phyloP scores from a whole-genome alignment of 2,113 vertebrate genomes.

The Cyanoramphus novaezelandiae region DNA sequence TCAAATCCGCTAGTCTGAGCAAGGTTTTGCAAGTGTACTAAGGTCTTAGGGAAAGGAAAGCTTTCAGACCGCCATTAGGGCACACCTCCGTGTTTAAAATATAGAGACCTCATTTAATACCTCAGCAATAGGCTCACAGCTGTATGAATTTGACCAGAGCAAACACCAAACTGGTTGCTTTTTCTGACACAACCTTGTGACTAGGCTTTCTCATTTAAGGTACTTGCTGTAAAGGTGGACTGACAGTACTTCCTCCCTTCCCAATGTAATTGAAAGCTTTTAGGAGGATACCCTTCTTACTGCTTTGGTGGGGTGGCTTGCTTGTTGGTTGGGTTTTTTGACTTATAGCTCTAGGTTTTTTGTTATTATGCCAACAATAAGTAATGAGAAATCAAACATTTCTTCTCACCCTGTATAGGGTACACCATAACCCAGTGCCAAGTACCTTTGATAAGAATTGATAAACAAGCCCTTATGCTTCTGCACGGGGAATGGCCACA shows the following conservation, averaged over 20 bases:
- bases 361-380: not conserved
- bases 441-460: not conserved
- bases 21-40: not conserved
- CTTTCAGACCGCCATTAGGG: not conserved
- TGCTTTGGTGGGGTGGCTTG: not conserved
- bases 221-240: not conserved
- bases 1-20: not conserved
- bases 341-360: not conserved
- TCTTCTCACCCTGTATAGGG: not conserved
- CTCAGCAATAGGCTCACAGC: not conserved
- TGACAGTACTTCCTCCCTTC: not conserved
- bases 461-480: not conserved
- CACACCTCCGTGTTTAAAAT: not conserved
- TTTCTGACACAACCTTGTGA: not conserved
- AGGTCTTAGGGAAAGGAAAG: not conserved
- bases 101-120: not conserved
- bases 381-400: not conserved
- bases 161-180: not conserved
- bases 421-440: rapidly evolving
- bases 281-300: not conserved
- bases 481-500: not conserved
- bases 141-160: not conserved
- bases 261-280: not conserved
- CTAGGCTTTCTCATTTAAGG: not conserved
- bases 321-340: not conserved